Evolutionary conservation across 2,797 vertebrate genomes (phyloP), one percentile per base, ranked within the genome.

Genomic region (Stomatorhinus walkeri): DNA sequence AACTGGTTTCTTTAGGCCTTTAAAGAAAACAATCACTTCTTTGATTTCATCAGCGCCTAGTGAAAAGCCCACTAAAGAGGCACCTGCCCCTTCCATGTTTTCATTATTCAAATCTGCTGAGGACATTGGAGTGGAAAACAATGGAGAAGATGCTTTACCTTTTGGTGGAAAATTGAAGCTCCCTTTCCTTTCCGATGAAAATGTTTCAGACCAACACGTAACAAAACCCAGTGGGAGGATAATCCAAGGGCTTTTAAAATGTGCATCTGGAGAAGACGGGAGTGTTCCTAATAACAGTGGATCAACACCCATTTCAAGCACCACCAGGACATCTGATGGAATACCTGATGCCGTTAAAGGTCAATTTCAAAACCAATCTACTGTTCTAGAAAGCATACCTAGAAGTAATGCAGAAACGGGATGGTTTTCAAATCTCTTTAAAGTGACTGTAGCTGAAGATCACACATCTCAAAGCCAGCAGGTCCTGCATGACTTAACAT

Each of bases 1-100:
- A 89, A 91, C 93, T 19, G 95, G 96, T 90, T 97, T 98, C 89
- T 97, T 99, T 89, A 97, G 96, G 88, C 97, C 97, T 12, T 96
- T 99, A 85, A 98, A 96, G 91, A 99, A 98, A 92, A 98, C 97
- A 85, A 92, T 98, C 22, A 97, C 97, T 90, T 97, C 96, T 0
- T 93, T 98, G 19, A 96, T 98, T 24, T 95, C 96, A 90, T 90
- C 95, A 87, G 89, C 61, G 88, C 90, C 95, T 32, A 93, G 93
- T 72, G 94, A 95, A 90, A 94, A 88, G 90, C 40, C 90, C 6
- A 16, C 89, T 59, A 95, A 92, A 93, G 93, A 87, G 91, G 94
- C 96, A 36, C 87, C n/a, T 88, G 89, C 87, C 4, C 79, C 89
- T 28, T 93, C 90, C 91, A 93, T 93, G 90, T 92, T 92, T 88